A percentile compares a stretch with the other conserved stretches of the same genome.
These are phyloP conservation scores for Phoxinus dragarum DNA, from an alignment of 2,797 vertebrate genomes.

Conservation along the genomic window DNA sequence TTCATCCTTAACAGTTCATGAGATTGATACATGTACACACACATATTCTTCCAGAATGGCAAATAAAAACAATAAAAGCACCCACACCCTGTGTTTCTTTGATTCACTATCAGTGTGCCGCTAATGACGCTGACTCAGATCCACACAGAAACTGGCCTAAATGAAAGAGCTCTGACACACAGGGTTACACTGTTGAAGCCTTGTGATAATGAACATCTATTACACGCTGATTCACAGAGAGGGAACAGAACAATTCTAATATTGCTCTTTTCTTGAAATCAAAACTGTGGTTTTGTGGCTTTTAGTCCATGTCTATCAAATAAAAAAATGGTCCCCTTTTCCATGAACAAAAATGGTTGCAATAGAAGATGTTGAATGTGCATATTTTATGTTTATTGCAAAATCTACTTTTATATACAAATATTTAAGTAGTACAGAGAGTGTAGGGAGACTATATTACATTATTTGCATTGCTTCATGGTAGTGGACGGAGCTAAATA, in stretches of 20 bases:
- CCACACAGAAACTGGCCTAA: neutral
- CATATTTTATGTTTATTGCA: neutral
- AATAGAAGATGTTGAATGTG: neutral
- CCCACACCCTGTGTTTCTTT: neutral
- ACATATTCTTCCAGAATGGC: neutral
- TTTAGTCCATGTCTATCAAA: slow-evolving; percentile 10
- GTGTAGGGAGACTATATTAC: neutral
- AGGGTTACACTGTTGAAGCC: neutral
- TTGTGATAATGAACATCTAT: slow-evolving; percentile 7
- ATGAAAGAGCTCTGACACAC: slow-evolving; percentile 4
- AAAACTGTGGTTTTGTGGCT: neutral
- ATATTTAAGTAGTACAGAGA: neutral
- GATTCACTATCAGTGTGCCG: neutral
- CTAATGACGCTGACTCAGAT: neutral
- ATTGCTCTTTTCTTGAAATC: neutral
- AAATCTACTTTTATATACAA: neutral
- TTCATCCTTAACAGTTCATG: neutral
- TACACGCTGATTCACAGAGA: neutral
- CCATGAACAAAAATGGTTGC: neutral
- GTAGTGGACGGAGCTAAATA: neutral
- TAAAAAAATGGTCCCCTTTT: slow-evolving; percentile 18
- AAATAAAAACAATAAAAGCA: neutral
- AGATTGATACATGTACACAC: neutral
- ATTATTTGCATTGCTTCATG: neutral
- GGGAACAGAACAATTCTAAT: neutral